Conservation (phyloP, 2,113 vertebrate species). For the Catharus fuscescens region DNA sequence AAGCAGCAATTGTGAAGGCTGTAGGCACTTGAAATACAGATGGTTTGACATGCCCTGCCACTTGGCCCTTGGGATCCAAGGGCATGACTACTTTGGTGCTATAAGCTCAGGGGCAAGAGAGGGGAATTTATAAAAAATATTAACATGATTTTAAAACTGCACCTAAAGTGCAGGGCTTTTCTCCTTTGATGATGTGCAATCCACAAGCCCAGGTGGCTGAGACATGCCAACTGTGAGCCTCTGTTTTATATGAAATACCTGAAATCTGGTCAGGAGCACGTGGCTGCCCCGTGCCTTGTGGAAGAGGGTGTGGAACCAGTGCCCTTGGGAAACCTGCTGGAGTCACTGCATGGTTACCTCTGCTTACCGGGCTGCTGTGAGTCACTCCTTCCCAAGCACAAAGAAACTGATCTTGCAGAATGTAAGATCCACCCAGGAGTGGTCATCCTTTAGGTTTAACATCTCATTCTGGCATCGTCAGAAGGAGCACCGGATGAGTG, state of each 20-base stretch:
- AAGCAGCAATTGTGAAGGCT: background rate
- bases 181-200: background rate
- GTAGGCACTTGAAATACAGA: background rate
- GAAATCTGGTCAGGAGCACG: background rate
- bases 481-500: background rate
- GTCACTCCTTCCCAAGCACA: slow-evolving; percentile 16
- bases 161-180: background rate
- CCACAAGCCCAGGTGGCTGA: background rate
- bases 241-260: background rate
- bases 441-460: background rate
- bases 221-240: background rate
- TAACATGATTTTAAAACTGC: background rate
- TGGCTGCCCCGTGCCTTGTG: background rate
- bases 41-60: background rate
- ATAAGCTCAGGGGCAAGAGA: background rate
- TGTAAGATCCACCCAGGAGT: background rate
- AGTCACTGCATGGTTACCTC: background rate
- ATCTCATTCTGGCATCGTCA: background rate
- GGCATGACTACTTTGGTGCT: background rate
- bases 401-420: background rate
- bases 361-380: background rate
- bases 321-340: background rate
- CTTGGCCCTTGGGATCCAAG: background rate
- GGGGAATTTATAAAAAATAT: background rate
- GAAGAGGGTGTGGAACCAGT: slow-evolving; percentile 13